Base-by-base conservation (phyloP, 1,140 invertebrate species). In the Lucilia cuprina region DNA sequence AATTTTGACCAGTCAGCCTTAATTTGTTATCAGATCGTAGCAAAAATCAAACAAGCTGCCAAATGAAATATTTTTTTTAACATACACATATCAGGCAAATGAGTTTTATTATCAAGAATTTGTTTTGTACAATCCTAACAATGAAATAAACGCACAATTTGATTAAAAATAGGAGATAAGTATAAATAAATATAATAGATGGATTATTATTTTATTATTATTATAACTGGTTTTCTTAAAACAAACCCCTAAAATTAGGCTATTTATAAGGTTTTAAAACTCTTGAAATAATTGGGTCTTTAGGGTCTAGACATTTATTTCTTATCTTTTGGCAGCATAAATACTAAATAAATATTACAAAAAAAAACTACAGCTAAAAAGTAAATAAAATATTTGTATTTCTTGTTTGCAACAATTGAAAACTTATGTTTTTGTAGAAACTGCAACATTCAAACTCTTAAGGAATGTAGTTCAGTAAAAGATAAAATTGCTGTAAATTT, bases 1-100 rank as follows among this genome's bases (percentile, higher is more conserved):
- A 70, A 21, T 70, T 70, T 80, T 80, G 77, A 80, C 77, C 77
- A 80, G 77, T 80, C 47, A 80, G 77, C 77, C 77, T 80, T 49
- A 13, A 30, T 13, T 8, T 80, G 47, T 80, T 80, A 80, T 80
- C 77, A 49, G n/a, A 80, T 49, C 65, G 10, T 21, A 9, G n/a
- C n/a, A n/a, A 60, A 60, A 60, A n/a, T 60, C 55, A 41, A 41
- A 41, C 41, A 41, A 41, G 41, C 41, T 41, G 41, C 41, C 41
- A 41, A 41, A 41, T 41, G 41, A 41, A 41, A 41, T 3, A 30
- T 30, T 30, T 30, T 30, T 55, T 55, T 55, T 55, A 55, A 55
- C 50, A 13, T 30, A 30, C 25, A 30, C 25, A 30, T 30, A 30
- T 30, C 25, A 30, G 25, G 25, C 25, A 30, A 30, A 30, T 30